phyloP scores from a whole-genome alignment of 2,888 invertebrate genomes.

The Caenorhabditis sulstoni region DNA sequence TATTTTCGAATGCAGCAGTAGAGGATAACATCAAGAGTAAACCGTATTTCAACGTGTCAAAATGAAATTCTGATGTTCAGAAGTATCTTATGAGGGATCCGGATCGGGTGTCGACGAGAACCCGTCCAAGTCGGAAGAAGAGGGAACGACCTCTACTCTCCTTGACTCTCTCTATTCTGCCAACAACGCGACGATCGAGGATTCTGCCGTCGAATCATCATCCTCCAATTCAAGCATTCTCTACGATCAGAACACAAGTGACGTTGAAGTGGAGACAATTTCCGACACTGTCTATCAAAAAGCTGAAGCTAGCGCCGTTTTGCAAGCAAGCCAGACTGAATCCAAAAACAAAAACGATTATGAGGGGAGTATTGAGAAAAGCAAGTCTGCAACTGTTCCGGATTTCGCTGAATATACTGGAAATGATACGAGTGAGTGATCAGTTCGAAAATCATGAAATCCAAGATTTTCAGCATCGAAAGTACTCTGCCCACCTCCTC shows the following conservation, averaged over 20 bases:
- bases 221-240: conserved; percentile 48
- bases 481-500: conserved; percentile 65
- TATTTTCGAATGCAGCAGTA: conserved; percentile 36
- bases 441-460: neutral
- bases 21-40: conserved; percentile 47
- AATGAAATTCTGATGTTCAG: conserved; percentile 6
- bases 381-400: neutral
- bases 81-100: conserved; percentile 43
- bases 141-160: conserved; percentile 7
- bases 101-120: conserved; percentile 38
- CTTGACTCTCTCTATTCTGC: conserved; percentile 21
- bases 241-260: conserved; percentile 60
- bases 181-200: conserved; percentile 36
- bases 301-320: conserved; percentile 40
- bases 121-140: conserved; percentile 12
- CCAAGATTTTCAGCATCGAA: neutral
- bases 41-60: neutral
- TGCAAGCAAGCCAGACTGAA: conserved; percentile 29
- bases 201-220: conserved; percentile 30
- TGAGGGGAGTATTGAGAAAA: conserved; percentile 15
- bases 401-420: conserved; percentile 15
- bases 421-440: conserved; percentile 21
- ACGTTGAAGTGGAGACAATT: conserved; percentile 47
- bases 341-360: conserved; percentile 19
- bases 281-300: conserved; percentile 49